A percentile compares a stretch with the other conserved stretches of the same genome.
Evolutionary conservation across 1,140 invertebrate genomes (phyloP).

Genomic region (Mercenaria mercenaria): DNA sequence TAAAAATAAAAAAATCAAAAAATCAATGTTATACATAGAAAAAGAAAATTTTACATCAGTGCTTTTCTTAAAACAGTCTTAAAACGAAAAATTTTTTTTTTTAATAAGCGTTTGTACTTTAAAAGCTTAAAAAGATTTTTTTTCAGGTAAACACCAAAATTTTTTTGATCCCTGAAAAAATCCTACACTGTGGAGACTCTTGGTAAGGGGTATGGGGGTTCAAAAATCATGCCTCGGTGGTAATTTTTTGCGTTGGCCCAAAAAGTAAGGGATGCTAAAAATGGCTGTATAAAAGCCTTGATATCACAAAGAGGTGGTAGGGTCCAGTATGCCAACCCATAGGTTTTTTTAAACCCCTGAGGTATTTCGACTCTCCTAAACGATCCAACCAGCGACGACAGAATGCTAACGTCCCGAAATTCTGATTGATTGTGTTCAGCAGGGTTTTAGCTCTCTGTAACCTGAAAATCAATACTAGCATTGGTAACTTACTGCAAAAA

Average conservation of each 20-base stretch:
- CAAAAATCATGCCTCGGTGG: conserved; percentile 98
- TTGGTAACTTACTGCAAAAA: too few relatives aligned
- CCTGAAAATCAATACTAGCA: conserved; percentile 68
- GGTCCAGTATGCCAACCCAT: conserved; percentile 95
- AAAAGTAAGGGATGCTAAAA: conserved; percentile 99
- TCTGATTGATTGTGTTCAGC: conserved; percentile 98
- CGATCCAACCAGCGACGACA: conserved; percentile 99
- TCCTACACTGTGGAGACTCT: too few relatives aligned
- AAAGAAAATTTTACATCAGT: too few relatives aligned
- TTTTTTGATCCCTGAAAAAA: too few relatives aligned
- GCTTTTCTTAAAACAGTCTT: too few relatives aligned
- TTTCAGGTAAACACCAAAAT: too few relatives aligned
- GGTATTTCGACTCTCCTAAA: conserved; percentile 98
- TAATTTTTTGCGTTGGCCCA: conserved; percentile 98
- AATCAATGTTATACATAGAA: too few relatives aligned
- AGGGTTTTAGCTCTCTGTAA: conserved; percentile 94
- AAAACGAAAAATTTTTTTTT: too few relatives aligned
- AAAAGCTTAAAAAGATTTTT: too few relatives aligned
- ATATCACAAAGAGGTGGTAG: conserved; percentile 98
- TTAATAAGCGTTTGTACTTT: too few relatives aligned
- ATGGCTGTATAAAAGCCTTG: conserved; percentile 99
- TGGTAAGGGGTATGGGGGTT: too few relatives aligned
- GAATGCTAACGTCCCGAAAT: conserved; percentile 99
- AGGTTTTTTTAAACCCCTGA: conserved; percentile 99
- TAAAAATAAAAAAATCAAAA: too few relatives aligned